Conservation (phyloP, 2,797 vertebrate genomes). For the Acanthurus lineatus region DNA sequence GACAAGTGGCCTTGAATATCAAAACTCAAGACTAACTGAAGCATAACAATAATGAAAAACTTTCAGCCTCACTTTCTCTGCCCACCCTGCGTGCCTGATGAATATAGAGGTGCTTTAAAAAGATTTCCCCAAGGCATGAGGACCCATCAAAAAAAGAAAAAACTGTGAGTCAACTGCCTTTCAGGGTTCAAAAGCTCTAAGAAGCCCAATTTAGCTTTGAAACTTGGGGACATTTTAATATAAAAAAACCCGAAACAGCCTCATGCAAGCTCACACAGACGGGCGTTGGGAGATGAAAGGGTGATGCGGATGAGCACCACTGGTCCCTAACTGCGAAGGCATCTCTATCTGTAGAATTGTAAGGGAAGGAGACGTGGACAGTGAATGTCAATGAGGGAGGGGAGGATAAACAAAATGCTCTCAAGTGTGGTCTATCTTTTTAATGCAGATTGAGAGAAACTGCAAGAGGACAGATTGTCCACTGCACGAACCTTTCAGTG, state of each 20-base stretch:
- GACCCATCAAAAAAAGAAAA: constrained; percentile 41
- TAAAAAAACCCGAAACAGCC: constrained; percentile 60
- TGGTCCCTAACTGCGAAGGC: constrained; percentile 32
- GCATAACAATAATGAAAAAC: constrained; percentile 40
- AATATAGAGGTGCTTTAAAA: constrained; percentile 68
- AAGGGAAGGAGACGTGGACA: constrained; percentile 38
- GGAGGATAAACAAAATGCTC: constrained; percentile 60
- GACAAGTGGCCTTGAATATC: constrained; percentile 54
- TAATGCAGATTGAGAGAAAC: constrained; percentile 60
- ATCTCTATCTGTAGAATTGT: constrained; percentile 46
- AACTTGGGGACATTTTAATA: constrained; percentile 62
- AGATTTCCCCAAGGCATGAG: constrained; percentile 49
- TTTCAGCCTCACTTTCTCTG: constrained; percentile 31
- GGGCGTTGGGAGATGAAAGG: constrained; percentile 67
- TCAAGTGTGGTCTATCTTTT: constrained; percentile 40
- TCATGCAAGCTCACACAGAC: constrained; percentile 46
- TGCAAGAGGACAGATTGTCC: constrained; percentile 30
- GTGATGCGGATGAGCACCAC: constrained; percentile 39
- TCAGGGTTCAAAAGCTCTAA: constrained; percentile 71
- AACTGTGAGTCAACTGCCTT: constrained; percentile 53
- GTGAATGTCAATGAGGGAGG: constrained; percentile 68
- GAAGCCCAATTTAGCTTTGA: constrained; percentile 77
- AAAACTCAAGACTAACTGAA: constrained; percentile 10
- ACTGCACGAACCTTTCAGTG: constrained; percentile 4
- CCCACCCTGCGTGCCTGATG: constrained; percentile 37